These are phyloP conservation scores for Atractosteus spatula DNA, from an alignment of 2,113 vertebrate genomes.

Conservation along the genomic window DNA sequence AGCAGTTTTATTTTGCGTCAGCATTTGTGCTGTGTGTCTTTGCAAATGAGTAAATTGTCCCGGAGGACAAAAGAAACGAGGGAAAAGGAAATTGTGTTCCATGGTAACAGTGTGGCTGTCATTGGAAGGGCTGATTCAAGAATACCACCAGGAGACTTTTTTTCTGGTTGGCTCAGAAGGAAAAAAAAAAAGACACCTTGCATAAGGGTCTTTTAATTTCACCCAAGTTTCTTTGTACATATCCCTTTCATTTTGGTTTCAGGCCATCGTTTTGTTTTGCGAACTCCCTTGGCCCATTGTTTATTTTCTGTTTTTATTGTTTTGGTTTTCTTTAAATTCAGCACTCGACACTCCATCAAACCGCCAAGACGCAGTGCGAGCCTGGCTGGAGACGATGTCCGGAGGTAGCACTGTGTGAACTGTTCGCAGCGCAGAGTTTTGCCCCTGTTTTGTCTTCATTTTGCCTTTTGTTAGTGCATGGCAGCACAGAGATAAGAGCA, in stretches of 20 bases:
- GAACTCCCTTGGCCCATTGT: constrained; percentile 37
- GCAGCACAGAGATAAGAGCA: background rate
- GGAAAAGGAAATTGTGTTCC: no score
- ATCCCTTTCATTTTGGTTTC: background rate
- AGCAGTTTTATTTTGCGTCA: background rate
- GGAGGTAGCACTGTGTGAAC: constrained; percentile 83
- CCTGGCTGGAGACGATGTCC: constrained; percentile 95
- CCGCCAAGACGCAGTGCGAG: constrained; percentile 88
- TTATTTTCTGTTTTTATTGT: constrained; percentile 53
- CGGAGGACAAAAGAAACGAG: no score
- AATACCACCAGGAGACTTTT: no score
- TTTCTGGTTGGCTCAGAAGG: no score
- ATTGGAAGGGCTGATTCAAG: no score
- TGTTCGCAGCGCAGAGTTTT: constrained; percentile 16
- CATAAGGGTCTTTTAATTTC: background rate
- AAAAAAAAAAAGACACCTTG: no score
- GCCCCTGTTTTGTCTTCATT: constrained; percentile 17
- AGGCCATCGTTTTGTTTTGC: constrained; percentile 33
- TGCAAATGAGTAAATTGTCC: background rate
- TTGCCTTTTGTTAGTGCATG: constrained; percentile 43
- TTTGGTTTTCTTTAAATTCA: constrained; percentile 75
- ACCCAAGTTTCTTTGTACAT: constrained; percentile 3
- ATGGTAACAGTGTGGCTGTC: no score
- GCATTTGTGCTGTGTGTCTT: background rate
- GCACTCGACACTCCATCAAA: constrained; percentile 82